Evolutionary conservation across 1,140 invertebrate genomes (phyloP).

Genomic region (Bursaphelenchus mucronatus): DNA sequence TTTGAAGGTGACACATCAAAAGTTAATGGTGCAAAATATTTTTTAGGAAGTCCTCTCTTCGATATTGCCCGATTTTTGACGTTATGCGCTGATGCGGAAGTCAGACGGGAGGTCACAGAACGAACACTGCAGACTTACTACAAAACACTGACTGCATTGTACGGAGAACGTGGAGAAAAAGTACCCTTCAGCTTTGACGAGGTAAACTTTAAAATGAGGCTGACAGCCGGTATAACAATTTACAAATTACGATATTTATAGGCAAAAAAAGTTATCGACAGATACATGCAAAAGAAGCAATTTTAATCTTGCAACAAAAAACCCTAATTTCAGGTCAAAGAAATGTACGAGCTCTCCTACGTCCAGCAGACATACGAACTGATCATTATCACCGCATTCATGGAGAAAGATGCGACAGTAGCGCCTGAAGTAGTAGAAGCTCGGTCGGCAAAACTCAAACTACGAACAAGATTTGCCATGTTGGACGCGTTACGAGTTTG

Average conservation of each 20-base stretch:
- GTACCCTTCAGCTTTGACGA: too few relatives aligned
- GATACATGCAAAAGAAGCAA: too few relatives aligned
- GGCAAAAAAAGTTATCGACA: too few relatives aligned
- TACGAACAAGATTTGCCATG: too few relatives aligned
- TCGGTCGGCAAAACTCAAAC: too few relatives aligned
- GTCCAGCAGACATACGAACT: background rate
- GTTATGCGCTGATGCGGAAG: background rate
- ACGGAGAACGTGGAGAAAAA: background rate
- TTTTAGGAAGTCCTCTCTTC: constrained; percentile 14
- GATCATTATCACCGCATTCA: background rate
- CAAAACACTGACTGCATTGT: background rate
- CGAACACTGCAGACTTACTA: background rate
- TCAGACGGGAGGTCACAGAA: background rate
- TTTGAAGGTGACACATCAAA: constrained; percentile 1
- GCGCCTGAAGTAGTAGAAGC: too few relatives aligned
- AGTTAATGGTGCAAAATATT: background rate
- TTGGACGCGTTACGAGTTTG: too few relatives aligned
- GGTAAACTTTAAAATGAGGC: too few relatives aligned
- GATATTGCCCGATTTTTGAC: constrained; percentile 17
- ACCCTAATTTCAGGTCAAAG: background rate
- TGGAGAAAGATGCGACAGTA: background rate
- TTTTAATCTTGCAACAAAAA: too few relatives aligned
- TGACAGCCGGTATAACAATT: too few relatives aligned
- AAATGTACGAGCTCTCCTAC: constrained; percentile 3
- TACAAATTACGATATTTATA: too few relatives aligned